Percentiles rank a stretch among this genome's conserved stretches.
Evolutionary conservation across 1,140 invertebrate species (phyloP).

Genomic region (Drosophila leontia): DNA sequence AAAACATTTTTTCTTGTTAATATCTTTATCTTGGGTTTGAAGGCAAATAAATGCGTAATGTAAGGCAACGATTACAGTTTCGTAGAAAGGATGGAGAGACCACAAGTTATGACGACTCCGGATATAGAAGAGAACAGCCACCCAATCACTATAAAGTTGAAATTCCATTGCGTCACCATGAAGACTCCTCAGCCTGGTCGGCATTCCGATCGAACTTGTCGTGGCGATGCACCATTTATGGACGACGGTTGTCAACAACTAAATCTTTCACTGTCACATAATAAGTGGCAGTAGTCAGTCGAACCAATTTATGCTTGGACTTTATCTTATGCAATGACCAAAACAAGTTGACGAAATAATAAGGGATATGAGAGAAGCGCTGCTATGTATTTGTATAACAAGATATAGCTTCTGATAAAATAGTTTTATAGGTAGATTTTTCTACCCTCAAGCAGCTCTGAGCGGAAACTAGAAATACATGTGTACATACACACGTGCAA

Average conservation of each 20-base stretch:
- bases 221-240: conserved; percentile 44
- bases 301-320: not conserved
- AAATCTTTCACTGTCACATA: conserved; percentile 19
- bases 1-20: not conserved
- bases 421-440: not conserved
- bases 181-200: conserved; percentile 4
- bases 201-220: conserved; percentile 33
- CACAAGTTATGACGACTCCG: not conserved
- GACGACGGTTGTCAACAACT: conserved; percentile 35
- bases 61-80: not conserved
- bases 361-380: not conserved
- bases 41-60: not conserved
- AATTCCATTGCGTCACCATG: conserved; percentile 1
- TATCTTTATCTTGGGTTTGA: not conserved
- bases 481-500: not conserved
- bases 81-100: not conserved
- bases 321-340: conserved; percentile 1
- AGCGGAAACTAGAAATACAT: not conserved
- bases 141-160: not conserved
- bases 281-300: conserved; percentile 15
- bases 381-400: not conserved
- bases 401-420: not conserved
- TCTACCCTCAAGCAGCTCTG: not conserved
- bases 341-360: not conserved
- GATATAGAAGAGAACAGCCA: not conserved